Evolutionary conservation across 2,888 invertebrate species (phyloP), one percentile per base, ranked within the genome.

Genomic region (Altica lythri): DNA sequence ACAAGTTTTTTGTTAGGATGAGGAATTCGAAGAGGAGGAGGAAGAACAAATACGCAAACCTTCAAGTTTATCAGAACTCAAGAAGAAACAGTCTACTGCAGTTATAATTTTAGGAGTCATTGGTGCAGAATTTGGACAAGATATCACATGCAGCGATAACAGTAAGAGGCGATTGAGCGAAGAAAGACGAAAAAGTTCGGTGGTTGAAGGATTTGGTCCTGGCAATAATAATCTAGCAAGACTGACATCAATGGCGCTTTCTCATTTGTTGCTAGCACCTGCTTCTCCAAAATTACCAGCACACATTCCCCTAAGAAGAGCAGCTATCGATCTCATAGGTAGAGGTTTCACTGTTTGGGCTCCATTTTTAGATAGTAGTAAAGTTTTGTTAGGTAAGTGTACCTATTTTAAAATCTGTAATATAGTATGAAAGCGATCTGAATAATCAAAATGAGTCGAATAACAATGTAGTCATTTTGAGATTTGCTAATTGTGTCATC

Each of bases 261-360:
- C 95, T 1, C 96, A 96, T 79, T 80, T 98, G 16, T 80, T 98
- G 42, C 84, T 95, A 56, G 89, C 95, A 8, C 91, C 94, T n/a
- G 84, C 94, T 4, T 85, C 88, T 16, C 76, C 85, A 1, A 89
- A 91, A 64, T 80, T 97, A 57, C 96, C 96, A 0, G 85, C 93
- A 29, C 90, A 95, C 78, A 95, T 95, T 12, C 90, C 97, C n/a
- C 79, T 96, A 38, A 83, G 96, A 2, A 81, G 98, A 57, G 98
- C 99, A 8, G 97, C 98, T 0, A 95, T 99, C 35, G 99, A 99
- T 81, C 83, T 99, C 59, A 86, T 99, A 60, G 99, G 99, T 0
- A 84, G 98, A 35, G 97, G 97, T 2, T 99, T 98, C 77, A 93
- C 95, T 0, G 96, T 99, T 0, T 99, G 99, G 99, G 98, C 99